These are phyloP conservation scores for Heliocidaris tuberculata DNA, from an alignment of 35 echinoderm and acorn worm species.

Conservation along the genomic window DNA sequence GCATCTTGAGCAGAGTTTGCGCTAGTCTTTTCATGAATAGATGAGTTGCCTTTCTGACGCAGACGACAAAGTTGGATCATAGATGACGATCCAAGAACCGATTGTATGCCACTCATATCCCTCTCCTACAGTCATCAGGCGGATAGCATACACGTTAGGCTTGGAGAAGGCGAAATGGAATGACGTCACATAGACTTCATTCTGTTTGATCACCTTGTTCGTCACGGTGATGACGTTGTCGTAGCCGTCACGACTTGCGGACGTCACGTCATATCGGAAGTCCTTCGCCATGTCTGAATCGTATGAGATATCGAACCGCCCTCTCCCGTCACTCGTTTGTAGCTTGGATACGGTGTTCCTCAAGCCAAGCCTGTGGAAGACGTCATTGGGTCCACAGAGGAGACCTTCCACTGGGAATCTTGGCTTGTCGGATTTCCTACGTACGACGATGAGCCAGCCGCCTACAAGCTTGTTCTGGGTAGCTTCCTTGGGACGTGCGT, in stretches of 20 bases:
- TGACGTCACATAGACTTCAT: background rate
- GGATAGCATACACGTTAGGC: conserved; percentile 25
- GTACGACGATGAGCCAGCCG: background rate
- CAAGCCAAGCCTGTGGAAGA: conserved; percentile 36
- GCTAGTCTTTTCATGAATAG: background rate
- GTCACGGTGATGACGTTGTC: background rate
- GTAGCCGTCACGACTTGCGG: background rate
- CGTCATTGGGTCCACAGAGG: conserved; percentile 12
- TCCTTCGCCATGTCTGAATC: background rate
- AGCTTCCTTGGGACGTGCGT: background rate
- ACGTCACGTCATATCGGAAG: conserved; percentile 12
- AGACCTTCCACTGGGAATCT: conserved; percentile 15
- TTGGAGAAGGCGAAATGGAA: background rate
- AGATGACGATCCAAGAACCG: background rate
- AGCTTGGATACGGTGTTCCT: background rate
- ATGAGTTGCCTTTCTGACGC: background rate
- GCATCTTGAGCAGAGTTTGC: background rate
- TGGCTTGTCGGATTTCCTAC: background rate
- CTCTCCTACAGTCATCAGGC: conserved; percentile 25
- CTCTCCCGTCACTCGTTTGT: background rate
- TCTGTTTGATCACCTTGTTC: background rate
- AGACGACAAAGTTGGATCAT: background rate
- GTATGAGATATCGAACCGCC: background rate
- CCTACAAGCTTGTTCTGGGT: background rate
- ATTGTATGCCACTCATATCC: conserved; percentile 14